Conservation (phyloP, 1,140 invertebrate genomes). For the Melanaphis sacchari region DNA sequence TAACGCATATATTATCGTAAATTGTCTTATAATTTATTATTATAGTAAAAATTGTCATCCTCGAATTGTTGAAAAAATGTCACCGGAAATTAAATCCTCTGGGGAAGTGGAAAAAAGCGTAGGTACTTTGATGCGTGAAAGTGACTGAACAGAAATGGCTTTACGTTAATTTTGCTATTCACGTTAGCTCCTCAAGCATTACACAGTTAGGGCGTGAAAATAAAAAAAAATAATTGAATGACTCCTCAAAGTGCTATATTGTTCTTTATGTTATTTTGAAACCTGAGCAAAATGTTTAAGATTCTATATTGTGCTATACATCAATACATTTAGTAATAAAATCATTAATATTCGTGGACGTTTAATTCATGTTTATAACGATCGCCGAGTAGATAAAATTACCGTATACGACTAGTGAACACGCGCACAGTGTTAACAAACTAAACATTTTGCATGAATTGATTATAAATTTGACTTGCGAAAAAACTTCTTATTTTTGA, state of each 20-base stretch:
- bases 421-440: background rate
- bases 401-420: background rate
- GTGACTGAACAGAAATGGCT: slow-evolving; percentile 34
- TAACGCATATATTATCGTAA: background rate
- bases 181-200: background rate
- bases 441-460: background rate
- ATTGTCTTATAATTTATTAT: background rate
- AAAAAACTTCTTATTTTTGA: background rate
- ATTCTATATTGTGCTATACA: background rate
- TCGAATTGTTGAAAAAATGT: background rate
- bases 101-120: background rate
- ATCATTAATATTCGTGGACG: background rate
- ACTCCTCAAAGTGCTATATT: background rate
- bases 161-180: slow-evolving; percentile 18
- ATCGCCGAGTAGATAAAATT: background rate
- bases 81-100: slow-evolving; percentile 32
- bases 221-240: slow-evolving; percentile 38
- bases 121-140: slow-evolving; percentile 33
- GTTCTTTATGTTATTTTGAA: background rate
- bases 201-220: background rate
- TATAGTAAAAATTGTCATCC: background rate
- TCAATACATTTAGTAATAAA: background rate
- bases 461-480: background rate
- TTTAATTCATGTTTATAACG: background rate
- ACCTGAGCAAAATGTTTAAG: background rate